These are phyloP conservation scores for Knipowitschia caucasica DNA, from an alignment of 2,797 vertebrate genomes.

Conservation along the genomic window DNA sequence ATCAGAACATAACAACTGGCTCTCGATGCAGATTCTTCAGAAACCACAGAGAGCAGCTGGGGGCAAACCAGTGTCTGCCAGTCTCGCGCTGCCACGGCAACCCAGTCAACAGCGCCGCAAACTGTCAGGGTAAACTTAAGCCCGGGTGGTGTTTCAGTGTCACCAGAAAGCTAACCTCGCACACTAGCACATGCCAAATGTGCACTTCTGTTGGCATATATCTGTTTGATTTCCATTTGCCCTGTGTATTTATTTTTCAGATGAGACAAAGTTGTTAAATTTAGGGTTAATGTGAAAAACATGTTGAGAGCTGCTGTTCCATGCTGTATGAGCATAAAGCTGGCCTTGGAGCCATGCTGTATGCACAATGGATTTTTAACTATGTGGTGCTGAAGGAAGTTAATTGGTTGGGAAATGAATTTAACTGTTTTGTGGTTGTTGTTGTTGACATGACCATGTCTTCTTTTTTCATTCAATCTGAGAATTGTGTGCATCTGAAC, in stretches of 20 bases:
- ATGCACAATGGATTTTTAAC: neutral
- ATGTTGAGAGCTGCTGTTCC: conserved; percentile 1
- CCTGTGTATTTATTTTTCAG: conserved; percentile 32
- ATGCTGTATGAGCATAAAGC: neutral
- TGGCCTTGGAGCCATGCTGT: neutral
- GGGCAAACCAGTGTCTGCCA: conserved; percentile 75
- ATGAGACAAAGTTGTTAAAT: conserved; percentile 10
- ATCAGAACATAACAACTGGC: conserved; percentile 82
- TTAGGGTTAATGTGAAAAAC: neutral
- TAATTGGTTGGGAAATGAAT: neutral
- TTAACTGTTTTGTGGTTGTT: no score
- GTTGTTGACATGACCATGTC: no score
- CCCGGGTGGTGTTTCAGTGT: conserved; percentile 77
- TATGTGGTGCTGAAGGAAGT: neutral
- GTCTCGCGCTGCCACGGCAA: conserved; percentile 77
- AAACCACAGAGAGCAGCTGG: conserved; percentile 83
- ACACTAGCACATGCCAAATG: conserved; percentile 62
- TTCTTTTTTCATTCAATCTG: neutral
- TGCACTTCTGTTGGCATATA: conserved; percentile 61
- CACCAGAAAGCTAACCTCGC: conserved; percentile 73
- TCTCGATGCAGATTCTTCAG: conserved; percentile 82
- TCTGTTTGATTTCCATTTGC: conserved; percentile 59
- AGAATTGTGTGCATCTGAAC: neutral
- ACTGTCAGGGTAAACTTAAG: conserved; percentile 82
- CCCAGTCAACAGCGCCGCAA: conserved; percentile 79